phyloP scores from a whole-genome alignment of 2,113 vertebrate genomes.

The Columbina picui region DNA sequence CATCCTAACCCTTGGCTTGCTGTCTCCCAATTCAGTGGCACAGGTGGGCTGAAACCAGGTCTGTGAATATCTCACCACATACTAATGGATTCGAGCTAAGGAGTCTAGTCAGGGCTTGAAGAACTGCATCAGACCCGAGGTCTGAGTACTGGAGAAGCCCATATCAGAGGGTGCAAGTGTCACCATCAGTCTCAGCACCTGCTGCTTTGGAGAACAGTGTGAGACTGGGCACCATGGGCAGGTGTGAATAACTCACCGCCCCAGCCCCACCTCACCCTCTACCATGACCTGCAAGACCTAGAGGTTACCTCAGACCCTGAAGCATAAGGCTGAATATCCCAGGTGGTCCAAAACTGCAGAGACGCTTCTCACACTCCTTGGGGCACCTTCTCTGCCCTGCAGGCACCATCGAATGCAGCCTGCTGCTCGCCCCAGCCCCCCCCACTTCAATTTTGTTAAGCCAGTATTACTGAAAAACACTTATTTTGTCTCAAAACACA shows the following conservation, averaged over 20 bases:
- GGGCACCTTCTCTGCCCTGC: not conserved
- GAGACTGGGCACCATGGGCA: fast-evolving
- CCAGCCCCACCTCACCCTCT: not conserved
- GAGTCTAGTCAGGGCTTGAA: not conserved
- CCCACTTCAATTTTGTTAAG: not conserved
- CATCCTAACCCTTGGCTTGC: not conserved
- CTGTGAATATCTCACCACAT: not conserved
- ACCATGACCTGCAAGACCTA: not conserved
- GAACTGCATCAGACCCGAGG: not conserved
- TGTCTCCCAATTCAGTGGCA: not conserved
- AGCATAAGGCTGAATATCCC: not conserved
- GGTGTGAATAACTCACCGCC: fast-evolving
- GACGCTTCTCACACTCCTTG: not conserved
- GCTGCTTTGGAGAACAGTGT: fast-evolving
- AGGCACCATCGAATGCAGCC: fast-evolving
- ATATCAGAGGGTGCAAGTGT: fast-evolving
- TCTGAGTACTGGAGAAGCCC: not conserved
- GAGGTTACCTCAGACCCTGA: not conserved
- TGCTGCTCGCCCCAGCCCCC: no score
- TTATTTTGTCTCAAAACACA: not conserved
- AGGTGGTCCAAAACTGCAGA: not conserved
- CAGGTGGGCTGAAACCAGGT: not conserved
- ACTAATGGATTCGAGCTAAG: not conserved
- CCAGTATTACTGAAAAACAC: not conserved
- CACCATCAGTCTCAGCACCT: not conserved